Evolutionary conservation across 2,113 vertebrate species (phyloP), one percentile per base, ranked within the genome.

Genomic region (Gymnobelideus leadbeateri): DNA sequence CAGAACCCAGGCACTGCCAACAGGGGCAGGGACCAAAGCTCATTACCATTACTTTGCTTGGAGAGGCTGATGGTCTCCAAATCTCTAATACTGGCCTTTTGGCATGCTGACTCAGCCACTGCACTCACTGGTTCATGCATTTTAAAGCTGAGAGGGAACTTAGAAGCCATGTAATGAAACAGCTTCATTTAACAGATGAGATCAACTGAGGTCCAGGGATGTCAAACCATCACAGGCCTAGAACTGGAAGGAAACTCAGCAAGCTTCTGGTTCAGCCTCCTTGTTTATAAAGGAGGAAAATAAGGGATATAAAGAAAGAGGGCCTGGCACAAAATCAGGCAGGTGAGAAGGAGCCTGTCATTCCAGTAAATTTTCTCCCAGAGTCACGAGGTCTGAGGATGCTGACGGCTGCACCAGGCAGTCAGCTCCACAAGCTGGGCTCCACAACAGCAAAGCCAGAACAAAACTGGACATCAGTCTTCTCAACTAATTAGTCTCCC

Each of bases 21-120:
- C 19, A 51, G 0, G 92, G 26, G 8, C 92, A 6, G 11, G 11
- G 31, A 94, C 93, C 10, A 91, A 92, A 54, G 21, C 1, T 54
- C 91, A 91, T 31, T 43, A 95, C 26, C 89, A 23, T 95, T 8
- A 90, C n/a, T 57, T 31, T 84, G 95, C n/a, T 47, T 52, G 8
- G 26, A 94, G 6, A 61, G 11, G 0, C 90, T 4, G 19, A 46
- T 0, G 90, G 90, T 89, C 61, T 90, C 31, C 8, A 68, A 55
- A 43, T 19, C 51, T 77, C 47, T 43, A 43, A 84, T 23, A 43
- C 19, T 28, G 23, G 16, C 55, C 91, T 77, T 91, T 2, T 53
- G 5, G 23, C 92, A 93, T 4, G 52, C 0, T 43, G 68, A 43
- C n/a, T 23, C 16, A 23, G 68, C n/a, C 68, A 84, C n/a, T 7